These are phyloP conservation scores for Sus cebifrons DNA, from an alignment of 2,797 vertebrate species.

Conservation along the genomic window DNA sequence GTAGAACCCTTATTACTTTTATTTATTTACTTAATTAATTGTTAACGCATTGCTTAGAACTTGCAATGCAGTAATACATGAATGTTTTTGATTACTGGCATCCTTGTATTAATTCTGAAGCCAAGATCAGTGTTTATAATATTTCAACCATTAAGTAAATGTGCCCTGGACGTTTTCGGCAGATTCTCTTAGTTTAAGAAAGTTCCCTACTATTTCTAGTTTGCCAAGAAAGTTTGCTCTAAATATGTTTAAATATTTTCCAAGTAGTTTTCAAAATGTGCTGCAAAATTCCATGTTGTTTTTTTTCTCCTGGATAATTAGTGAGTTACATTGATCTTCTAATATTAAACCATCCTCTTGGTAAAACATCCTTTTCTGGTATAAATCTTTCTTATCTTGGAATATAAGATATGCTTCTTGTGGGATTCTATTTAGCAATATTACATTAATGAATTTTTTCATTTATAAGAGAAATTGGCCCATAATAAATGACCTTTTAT, in stretches of 20 bases:
- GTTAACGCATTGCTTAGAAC: neutral
- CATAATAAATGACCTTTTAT: neutral
- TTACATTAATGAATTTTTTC: neutral
- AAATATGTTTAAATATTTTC: neutral
- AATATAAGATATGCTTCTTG: neutral
- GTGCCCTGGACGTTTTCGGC: neutral
- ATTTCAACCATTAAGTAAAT: neutral
- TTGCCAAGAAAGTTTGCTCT: slow-evolving; percentile 13
- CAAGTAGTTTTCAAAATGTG: neutral
- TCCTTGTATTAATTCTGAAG: neutral
- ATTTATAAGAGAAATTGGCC: neutral
- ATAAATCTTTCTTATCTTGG: neutral
- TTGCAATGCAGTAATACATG: neutral
- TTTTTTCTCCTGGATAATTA: neutral
- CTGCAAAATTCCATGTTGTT: neutral
- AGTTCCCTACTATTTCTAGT: neutral
- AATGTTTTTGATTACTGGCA: neutral
- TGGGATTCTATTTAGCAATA: neutral
- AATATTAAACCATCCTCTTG: neutral
- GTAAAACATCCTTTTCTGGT: neutral
- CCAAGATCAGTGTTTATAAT: slow-evolving; percentile 16
- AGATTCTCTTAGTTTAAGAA: neutral
- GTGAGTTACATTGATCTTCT: neutral
- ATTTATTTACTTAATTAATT: neutral
- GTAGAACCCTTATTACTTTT: neutral